Base-by-base conservation (phyloP, 2,888 invertebrate species). In the Synanthedon myopaeformis region DNA sequence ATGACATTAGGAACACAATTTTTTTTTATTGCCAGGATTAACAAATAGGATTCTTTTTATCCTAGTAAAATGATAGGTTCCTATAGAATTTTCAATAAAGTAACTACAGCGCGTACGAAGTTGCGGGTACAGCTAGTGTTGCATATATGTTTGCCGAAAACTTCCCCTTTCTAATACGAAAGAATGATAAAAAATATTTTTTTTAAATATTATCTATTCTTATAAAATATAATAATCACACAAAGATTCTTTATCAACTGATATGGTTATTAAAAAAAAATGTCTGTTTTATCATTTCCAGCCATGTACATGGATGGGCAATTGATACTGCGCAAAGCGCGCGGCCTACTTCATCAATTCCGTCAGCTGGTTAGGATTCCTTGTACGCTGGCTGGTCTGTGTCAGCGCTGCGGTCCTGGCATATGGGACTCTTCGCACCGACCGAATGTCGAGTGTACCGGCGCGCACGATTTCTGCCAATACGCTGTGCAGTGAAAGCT, bases 271-370 rank as follows among this genome's bases (percentile, higher is more conserved):
- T 28, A 28, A 6, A 19, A 19, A 19, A 19, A 19, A 19, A 19
- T 1, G 5, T 6, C 3, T 49, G 4, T 1, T 49, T 49, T 8
- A 49, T 13, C 52, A 12, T 53, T 73, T 76, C 51, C 74, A 91
- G 97, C 98, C 19, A 97, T 97, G 95, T 98, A 97, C 76, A 98
- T 98, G 98, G 96, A 97, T 74, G 97, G 96, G 0, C 92, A 93
- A 49, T 84, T 97, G 14, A 96, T 98, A 55, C 86, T 97, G 41
- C 91, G 95, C 59, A 98, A 98, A 87, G 97, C 97, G 0, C 91
- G 98, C 54, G 97, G 97, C 12, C 87, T 98, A 3, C 88, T 98
- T 1, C 92, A 97, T 78, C 94, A 97, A 75, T 98, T 97, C 80
- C 91, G 96, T n/a, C 94, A 94, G 69, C 84, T 95, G 63, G 91